Base-by-base conservation (phyloP, 2,113 vertebrate species). In the Engystomops pustulosus region DNA sequence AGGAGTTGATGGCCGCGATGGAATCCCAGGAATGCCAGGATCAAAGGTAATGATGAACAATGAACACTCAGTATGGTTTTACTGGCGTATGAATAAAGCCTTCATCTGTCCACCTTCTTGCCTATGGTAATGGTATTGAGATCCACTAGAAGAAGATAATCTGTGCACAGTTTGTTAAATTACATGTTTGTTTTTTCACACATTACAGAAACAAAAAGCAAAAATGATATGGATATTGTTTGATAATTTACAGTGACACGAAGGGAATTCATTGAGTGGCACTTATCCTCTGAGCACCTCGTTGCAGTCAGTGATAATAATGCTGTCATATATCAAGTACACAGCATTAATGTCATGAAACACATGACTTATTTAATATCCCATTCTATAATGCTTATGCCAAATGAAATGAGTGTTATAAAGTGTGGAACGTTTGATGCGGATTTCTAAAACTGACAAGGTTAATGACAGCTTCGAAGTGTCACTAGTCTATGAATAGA, bases 21-120 rank as follows among this genome's bases (percentile, higher is more conserved):
- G 98, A 81, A 99, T 99, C 72, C 98, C 97, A 89, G 98, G 96
- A 87, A 95, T 98, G 94, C 98, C 97, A 0, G 98, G 97, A 89
- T 71, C 90, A 90, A 99, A 99, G 95, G 98, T 99, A 94, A 69
- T 25, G n/a, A 41, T 38, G n/a, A 60, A 38, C 51, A 58, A 78
- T 60, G 36, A 41, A 60, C 30, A 32, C 32, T 34, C 15, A 65
- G 12, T 34, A 20, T 67, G 0, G 32, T 30, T 30, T 30, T 30
- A 62, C 12, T 30, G 27, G 17, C 32, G 23, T 2, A 60, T 78
- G 11, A 38, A 41, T 60, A 10, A 78, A 78, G 2, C 20, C 14
- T 58, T 58, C 4, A 78, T 58, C 11, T 58, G 53, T 17, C 11
- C 20, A 32, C 20, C 23, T 41, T 10, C 32, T 38, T 58, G n/a